phyloP scores from a whole-genome alignment of 2,888 invertebrate species.

The Tetrapedia diversipes region DNA sequence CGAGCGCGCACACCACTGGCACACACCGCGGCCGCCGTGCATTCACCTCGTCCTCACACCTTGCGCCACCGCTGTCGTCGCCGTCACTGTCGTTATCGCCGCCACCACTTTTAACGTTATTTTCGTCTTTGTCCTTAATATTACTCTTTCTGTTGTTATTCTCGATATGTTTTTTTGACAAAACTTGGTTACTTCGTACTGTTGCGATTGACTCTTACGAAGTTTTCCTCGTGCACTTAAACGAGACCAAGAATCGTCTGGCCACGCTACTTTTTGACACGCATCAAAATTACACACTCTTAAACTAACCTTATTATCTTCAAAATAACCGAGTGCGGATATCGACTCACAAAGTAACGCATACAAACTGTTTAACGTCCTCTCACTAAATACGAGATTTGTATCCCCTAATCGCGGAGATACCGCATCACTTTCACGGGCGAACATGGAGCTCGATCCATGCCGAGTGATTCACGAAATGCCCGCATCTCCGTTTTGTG shows the following conservation, averaged over 20 bases:
- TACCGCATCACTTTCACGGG: slow-evolving; percentile 81
- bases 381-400: slow-evolving; percentile 73
- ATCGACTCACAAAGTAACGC: slow-evolving; percentile 34
- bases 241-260: slow-evolving; percentile 25
- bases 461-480: slow-evolving; percentile 73
- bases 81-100: slow-evolving; percentile 52
- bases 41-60: slow-evolving; percentile 77
- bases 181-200: slow-evolving; percentile 65
- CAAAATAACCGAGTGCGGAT: slow-evolving; percentile 22
- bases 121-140: slow-evolving; percentile 62
- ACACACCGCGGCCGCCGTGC: slow-evolving; percentile 76
- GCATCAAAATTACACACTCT: slow-evolving; percentile 51
- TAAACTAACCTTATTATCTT: slow-evolving; percentile 41
- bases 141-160: slow-evolving; percentile 19
- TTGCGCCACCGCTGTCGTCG: slow-evolving; percentile 68
- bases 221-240: slow-evolving; percentile 38
- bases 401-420: slow-evolving; percentile 81
- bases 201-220: slow-evolving; percentile 42
- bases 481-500: slow-evolving; percentile 67
- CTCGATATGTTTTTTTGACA: slow-evolving; percentile 64
- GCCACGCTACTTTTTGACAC: slow-evolving; percentile 63
- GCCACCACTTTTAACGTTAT: slow-evolving; percentile 37
- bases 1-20: slow-evolving; percentile 71
- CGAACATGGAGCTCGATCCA: slow-evolving; percentile 80
- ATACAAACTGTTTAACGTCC: slow-evolving; percentile 56